phyloP scores from a whole-genome alignment of 2,113 vertebrate genomes.

The Onychostruthus taczanowskii region DNA sequence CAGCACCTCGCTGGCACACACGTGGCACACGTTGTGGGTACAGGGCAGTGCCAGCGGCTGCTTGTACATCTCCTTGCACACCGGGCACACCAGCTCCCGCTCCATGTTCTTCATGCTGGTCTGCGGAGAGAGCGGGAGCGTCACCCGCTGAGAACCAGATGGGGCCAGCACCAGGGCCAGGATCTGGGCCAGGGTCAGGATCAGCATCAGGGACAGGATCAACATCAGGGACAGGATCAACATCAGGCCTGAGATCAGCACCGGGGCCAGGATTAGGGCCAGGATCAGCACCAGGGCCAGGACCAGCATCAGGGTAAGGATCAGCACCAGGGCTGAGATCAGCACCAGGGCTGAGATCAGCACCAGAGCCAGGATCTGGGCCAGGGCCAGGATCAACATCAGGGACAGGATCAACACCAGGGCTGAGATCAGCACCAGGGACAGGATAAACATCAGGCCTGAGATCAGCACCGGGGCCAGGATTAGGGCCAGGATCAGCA shows the following conservation, averaged over 20 bases:
- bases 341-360: fast-evolving
- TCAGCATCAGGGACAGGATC: too few species aligned
- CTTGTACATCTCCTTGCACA: slow-evolving; percentile 95
- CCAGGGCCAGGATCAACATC: fast-evolving
- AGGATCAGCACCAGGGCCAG: too few species aligned
- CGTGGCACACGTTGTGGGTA: slow-evolving; percentile 90
- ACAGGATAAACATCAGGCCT: not conserved
- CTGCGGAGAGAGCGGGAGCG: slow-evolving; percentile 58
- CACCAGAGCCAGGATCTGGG: too few species aligned
- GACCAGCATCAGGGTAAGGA: fast-evolving
- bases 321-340: fast-evolving
- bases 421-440: fast-evolving
- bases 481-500: not conserved
- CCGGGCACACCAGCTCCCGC: slow-evolving; percentile 88
- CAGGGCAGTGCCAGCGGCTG: slow-evolving; percentile 93
- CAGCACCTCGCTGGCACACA: slow-evolving; percentile 91
- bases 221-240: fast-evolving
- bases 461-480: not conserved
- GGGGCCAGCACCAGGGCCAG: too few species aligned
- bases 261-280: fast-evolving
- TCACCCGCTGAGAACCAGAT: fast-evolving
- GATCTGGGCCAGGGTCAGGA: not conserved
- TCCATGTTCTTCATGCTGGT: slow-evolving; percentile 99
- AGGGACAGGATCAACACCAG: not conserved
- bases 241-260: fast-evolving